Conservation (phyloP, 2,797 vertebrate species). For the Cheirogaleus major region DNA sequence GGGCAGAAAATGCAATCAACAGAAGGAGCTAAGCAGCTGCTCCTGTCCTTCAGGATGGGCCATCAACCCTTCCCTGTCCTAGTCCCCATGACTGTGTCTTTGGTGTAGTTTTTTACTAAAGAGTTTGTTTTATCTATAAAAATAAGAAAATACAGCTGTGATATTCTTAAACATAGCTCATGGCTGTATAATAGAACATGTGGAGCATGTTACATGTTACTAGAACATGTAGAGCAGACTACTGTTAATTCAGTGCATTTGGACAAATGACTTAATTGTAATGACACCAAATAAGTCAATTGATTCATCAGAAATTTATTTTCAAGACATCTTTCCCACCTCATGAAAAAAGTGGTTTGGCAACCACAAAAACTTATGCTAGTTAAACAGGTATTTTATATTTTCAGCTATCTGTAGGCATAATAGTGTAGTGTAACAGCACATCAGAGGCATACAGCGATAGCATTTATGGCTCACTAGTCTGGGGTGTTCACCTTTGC, state of each 20-base stretch:
- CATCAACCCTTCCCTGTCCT: background rate
- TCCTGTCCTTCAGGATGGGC: background rate
- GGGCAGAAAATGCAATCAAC: conserved; percentile 53
- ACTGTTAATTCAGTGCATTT: background rate
- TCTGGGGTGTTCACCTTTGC: background rate
- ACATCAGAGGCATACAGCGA: background rate
- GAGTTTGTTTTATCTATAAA: background rate
- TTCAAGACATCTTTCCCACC: background rate
- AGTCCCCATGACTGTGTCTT: background rate
- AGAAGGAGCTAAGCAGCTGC: background rate
- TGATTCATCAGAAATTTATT: conserved; percentile 31
- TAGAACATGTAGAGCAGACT: background rate
- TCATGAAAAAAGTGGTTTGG: background rate
- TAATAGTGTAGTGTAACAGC: background rate
- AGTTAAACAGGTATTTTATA: background rate
- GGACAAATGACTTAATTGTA: background rate
- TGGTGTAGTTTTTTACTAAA: background rate
- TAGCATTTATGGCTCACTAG: background rate
- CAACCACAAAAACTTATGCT: background rate
- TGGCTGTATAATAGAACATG: background rate
- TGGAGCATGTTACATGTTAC: background rate
- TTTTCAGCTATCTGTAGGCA: background rate
- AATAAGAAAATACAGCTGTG: background rate
- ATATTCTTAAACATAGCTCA: background rate
- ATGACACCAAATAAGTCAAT: background rate